These are phyloP conservation scores for Trachelipus rathkii DNA, from an alignment of 1,140 invertebrate genomes.

Conservation along the genomic window DNA sequence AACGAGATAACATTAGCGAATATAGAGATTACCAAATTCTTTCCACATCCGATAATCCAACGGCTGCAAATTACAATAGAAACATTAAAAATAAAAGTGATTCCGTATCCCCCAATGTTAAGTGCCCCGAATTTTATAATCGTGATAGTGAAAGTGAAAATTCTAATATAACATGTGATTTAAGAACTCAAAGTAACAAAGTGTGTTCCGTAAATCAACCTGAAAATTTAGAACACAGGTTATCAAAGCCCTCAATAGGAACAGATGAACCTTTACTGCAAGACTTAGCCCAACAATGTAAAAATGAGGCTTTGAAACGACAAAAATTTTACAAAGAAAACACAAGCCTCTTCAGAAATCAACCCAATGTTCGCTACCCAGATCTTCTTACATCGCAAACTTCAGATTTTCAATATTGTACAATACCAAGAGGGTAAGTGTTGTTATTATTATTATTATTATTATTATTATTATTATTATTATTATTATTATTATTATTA, in stretches of 20 bases:
- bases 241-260: background rate
- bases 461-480: too few species aligned
- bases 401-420: conserved; percentile 1
- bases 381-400: background rate
- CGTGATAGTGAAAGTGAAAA: background rate
- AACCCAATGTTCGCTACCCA: background rate
- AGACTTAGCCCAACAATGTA: background rate
- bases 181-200: background rate
- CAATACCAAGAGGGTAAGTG: background rate
- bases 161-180: background rate
- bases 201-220: background rate
- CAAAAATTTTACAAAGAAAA: background rate
- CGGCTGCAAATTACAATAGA: background rate
- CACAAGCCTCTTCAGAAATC: background rate
- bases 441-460: too few species aligned
- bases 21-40: background rate
- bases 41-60: background rate
- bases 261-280: background rate
- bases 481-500: too few species aligned
- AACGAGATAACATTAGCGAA: background rate
- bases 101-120: background rate
- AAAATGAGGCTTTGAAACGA: background rate
- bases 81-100: background rate
- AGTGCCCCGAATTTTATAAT: background rate
- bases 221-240: background rate